phyloP scores from a whole-genome alignment of 1,140 invertebrate species.

The Mycetomoellerius zeteki region DNA sequence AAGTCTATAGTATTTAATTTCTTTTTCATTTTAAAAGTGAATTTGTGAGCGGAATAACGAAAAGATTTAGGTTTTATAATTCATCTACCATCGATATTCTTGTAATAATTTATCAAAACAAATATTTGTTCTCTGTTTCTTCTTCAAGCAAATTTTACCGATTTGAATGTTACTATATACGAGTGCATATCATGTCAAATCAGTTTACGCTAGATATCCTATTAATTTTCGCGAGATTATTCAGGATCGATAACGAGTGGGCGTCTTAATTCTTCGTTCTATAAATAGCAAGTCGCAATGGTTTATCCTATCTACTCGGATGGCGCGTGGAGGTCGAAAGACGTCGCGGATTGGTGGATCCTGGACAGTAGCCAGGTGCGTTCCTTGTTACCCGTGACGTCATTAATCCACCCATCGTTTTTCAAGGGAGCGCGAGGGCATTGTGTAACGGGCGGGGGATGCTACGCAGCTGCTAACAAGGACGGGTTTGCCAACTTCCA shows the following conservation, averaged over 20 bases:
- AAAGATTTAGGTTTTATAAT: background rate
- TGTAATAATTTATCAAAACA: background rate
- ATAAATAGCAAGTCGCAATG: constrained; percentile 70
- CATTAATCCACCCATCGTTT: constrained; percentile 86
- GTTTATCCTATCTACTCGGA: constrained; percentile 44
- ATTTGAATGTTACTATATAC: background rate
- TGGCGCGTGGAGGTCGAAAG: constrained; percentile 59
- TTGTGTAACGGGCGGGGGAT: constrained; percentile 85
- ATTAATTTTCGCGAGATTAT: background rate
- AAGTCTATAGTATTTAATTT: background rate
- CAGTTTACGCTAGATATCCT: background rate
- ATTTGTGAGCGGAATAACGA: background rate
- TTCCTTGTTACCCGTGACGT: constrained; percentile 81
- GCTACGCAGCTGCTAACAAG: constrained; percentile 86
- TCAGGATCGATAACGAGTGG: background rate
- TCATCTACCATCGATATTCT: no score
- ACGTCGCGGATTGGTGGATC: constrained; percentile 77
- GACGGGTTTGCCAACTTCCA: constrained; percentile 82
- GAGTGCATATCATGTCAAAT: background rate
- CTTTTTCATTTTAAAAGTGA: background rate
- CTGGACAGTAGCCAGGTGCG: constrained; percentile 84
- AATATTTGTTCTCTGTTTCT: background rate
- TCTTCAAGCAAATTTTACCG: background rate
- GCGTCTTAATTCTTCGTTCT: constrained; percentile 18
- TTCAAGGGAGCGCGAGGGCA: constrained; percentile 81